phyloP scores from a whole-genome alignment of 2,113 vertebrate genomes.

The Gnathonemus echidnorhynchus region DNA sequence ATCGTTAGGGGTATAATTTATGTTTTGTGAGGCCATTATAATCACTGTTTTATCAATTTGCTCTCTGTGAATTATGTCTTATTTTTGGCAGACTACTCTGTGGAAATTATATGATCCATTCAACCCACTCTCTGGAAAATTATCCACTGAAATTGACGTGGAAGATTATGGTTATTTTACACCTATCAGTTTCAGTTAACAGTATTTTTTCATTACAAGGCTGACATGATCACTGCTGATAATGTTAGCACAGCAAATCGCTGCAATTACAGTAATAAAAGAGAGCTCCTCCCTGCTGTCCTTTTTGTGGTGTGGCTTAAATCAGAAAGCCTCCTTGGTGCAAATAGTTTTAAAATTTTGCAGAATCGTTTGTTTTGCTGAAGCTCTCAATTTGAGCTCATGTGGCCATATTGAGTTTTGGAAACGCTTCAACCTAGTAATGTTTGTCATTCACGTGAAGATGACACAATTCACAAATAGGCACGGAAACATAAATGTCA shows the following conservation, averaged over 20 bases:
- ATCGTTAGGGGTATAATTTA: neutral
- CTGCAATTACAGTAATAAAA: slow-evolving; percentile 17
- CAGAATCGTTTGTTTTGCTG: neutral
- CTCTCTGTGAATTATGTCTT: neutral
- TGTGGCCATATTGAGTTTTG: neutral
- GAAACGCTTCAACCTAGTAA: neutral
- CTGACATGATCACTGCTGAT: neutral
- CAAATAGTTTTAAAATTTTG: neutral
- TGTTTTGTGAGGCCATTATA: slow-evolving; percentile 3
- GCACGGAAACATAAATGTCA: neutral
- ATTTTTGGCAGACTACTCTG: slow-evolving; percentile 3
- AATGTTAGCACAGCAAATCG: neutral
- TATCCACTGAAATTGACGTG: neutral
- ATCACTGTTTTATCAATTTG: slow-evolving; percentile 12
- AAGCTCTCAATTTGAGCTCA: neutral
- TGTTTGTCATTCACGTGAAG: neutral
- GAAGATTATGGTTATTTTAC: slow-evolving; percentile 13
- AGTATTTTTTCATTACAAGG: slow-evolving; percentile 9
- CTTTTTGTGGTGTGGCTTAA: neutral
- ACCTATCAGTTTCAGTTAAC: neutral
- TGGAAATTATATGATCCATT: slow-evolving; percentile 8
- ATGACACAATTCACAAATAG: neutral
- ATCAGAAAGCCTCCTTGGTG: neutral
- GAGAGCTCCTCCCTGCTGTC: neutral
- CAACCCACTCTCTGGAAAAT: neutral